Base-by-base conservation (phyloP, 2,888 invertebrate genomes). In the Blastobasis lacticolella region DNA sequence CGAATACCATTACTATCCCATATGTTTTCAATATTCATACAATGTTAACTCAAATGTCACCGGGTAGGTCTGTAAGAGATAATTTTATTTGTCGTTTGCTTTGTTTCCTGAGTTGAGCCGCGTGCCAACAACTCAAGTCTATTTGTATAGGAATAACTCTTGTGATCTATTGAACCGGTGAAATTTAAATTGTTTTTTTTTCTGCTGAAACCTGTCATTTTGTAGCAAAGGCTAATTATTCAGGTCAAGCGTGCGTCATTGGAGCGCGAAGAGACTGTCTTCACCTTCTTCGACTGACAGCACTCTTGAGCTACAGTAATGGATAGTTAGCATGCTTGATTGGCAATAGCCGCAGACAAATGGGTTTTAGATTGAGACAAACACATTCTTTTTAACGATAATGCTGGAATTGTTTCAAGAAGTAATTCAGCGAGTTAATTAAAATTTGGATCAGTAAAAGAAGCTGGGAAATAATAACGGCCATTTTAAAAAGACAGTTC, bases 21-120 rank as follows among this genome's bases (percentile, higher is more conserved):
- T 65, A 64, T 70, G 71, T 63, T 67, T 64, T 55, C 55, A 54
- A 69, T 68, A 69, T 63, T 58, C 58, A 61, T 66, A 73, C 74
- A 76, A 71, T 73, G 71, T 78, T 60, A 52, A 59, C 57, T 58
- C 59, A 66, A 72, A 72, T 73, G 71, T 65, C 69, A 64, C 53
- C 59, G 51, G 42, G 57, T 59, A 23, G 59, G 55, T 66, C 57
- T 61, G 61, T 67, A 55, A 54, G 61, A 58, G 63, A 69, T 73
- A 69, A 76, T 76, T 71, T 74, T 71, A 69, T 76, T 71, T 71
- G 71, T 69, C 70, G 62, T 59, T 57, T 54, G 64, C 78, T 81
- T 79, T 82, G 81, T 81, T 71, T 67, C 67, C 62, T 57, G 60
- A 66, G 61, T 45, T 40, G 49, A 49, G 63, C 55, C 55, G 47